phyloP scores from a whole-genome alignment of 2,888 invertebrate genomes.

The Spisula solida region DNA sequence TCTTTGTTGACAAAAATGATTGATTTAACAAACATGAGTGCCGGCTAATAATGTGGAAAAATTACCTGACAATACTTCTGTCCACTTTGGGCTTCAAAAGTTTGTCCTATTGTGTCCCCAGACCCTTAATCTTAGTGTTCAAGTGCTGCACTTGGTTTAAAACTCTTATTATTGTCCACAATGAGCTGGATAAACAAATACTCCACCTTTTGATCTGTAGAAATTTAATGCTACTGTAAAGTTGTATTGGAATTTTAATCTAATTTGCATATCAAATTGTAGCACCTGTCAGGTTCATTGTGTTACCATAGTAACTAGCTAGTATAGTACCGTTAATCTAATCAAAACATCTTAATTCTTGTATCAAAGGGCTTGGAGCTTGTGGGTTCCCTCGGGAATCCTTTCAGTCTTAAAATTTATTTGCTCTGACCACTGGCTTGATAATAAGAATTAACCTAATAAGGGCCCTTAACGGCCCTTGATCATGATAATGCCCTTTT shows the following conservation, averaged over 20 bases:
- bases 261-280: slow-evolving; percentile 26
- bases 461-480: slow-evolving; percentile 30
- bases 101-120: not conserved
- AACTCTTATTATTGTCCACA: not conserved
- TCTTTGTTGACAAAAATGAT: slow-evolving; percentile 20
- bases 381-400: not conserved
- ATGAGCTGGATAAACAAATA: slow-evolving; percentile 11
- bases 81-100: not conserved
- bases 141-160: not conserved
- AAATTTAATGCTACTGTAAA: slow-evolving; percentile 22
- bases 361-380: slow-evolving; percentile 12
- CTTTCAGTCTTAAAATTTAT: slow-evolving; percentile 30
- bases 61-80: not conserved
- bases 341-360: not conserved
- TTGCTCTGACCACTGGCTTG: slow-evolving; percentile 37
- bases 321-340: slow-evolving; percentile 56
- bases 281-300: slow-evolving; percentile 50
- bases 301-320: slow-evolving; percentile 46
- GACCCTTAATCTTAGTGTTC: not conserved
- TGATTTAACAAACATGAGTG: slow-evolving; percentile 13
- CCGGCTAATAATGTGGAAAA: slow-evolving; percentile 11
- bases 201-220: slow-evolving; percentile 23
- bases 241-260: slow-evolving; percentile 19
- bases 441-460: slow-evolving; percentile 33
- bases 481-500: slow-evolving; percentile 33